Evolutionary conservation across 1,140 invertebrate genomes (phyloP).

Genomic region (Proales similis): DNA sequence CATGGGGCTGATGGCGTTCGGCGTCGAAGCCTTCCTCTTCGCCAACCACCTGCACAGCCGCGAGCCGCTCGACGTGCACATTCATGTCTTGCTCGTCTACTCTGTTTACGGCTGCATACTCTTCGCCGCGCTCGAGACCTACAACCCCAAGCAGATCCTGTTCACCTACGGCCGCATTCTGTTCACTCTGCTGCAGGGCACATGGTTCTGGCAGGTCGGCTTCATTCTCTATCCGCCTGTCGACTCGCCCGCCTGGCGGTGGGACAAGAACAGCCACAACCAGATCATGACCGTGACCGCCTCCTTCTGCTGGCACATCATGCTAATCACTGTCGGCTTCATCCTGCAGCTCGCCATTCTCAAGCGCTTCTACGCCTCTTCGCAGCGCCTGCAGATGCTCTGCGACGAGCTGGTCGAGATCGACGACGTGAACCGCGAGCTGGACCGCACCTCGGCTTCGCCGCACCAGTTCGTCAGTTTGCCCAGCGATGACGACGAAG

Average conservation of each 20-base stretch:
- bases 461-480: too few species aligned
- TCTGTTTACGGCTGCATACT: slow-evolving; percentile 45
- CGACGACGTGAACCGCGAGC: too few species aligned
- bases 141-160: slow-evolving; percentile 47
- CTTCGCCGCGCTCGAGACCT: slow-evolving; percentile 50
- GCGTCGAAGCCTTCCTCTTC: slow-evolving; percentile 55
- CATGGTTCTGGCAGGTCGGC: slow-evolving; percentile 57
- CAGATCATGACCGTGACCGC: slow-evolving; percentile 55
- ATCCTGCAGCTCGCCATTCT: slow-evolving; percentile 3
- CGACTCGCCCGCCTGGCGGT: slow-evolving; percentile 42
- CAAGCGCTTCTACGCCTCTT: not conserved
- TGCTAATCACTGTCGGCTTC: slow-evolving; percentile 6
- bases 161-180: slow-evolving; percentile 48
- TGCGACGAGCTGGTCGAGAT: slow-evolving; percentile 8
- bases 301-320: slow-evolving; percentile 54
- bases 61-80: slow-evolving; percentile 51
- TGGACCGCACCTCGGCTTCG: too few species aligned
- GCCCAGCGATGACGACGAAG: too few species aligned
- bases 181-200: slow-evolving; percentile 54
- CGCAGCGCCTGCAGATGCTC: not conserved
- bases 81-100: slow-evolving; percentile 55
- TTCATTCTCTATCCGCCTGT: slow-evolving; percentile 57
- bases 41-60: slow-evolving; percentile 56
- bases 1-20: slow-evolving; percentile 48
- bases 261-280: slow-evolving; percentile 52